Evolutionary conservation across 2,113 vertebrate genomes (phyloP).

Genomic region (Gambusia holbrooki): DNA sequence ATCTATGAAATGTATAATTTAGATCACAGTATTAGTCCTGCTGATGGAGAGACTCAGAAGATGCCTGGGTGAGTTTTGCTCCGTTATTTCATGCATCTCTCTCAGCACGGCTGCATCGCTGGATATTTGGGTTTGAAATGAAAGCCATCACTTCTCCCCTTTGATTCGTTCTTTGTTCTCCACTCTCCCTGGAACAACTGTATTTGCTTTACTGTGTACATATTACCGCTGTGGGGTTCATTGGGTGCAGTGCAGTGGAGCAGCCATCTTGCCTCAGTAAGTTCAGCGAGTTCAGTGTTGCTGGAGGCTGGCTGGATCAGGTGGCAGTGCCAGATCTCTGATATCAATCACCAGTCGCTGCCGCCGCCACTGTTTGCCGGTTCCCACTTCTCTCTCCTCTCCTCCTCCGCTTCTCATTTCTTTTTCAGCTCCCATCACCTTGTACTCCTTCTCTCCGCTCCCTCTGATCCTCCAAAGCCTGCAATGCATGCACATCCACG

Average conservation of each 20-base stretch:
- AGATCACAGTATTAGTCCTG: neutral
- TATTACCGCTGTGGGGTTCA: conserved; percentile 62
- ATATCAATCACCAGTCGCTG: conserved; percentile 78
- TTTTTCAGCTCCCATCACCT: conserved; percentile 21
- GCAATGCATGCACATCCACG: conserved; percentile 33
- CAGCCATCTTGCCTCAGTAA: conserved; percentile 72
- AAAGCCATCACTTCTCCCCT: conserved; percentile 9
- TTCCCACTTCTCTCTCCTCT: conserved; percentile 53
- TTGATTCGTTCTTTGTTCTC: conserved; percentile 4
- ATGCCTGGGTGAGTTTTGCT: conserved; percentile 8
- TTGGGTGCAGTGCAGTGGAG: conserved; percentile 74
- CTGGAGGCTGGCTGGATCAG: conserved; percentile 77
- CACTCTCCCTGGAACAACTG: conserved; percentile 21
- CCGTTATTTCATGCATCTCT: neutral
- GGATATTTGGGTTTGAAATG: conserved; percentile 7
- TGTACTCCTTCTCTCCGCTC: conserved; percentile 18
- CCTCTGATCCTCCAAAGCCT: conserved; percentile 37
- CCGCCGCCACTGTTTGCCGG: conserved; percentile 58
- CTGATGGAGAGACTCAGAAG: conserved; percentile 5
- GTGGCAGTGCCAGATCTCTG: conserved; percentile 78
- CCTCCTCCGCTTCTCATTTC: conserved; percentile 19
- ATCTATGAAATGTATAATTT: neutral
- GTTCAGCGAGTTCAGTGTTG: conserved; percentile 75
- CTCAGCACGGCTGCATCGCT: neutral
- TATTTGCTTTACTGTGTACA: conserved; percentile 39